Evolutionary conservation across 2,888 invertebrate genomes (phyloP).

Genomic region (Metalampra italica): DNA sequence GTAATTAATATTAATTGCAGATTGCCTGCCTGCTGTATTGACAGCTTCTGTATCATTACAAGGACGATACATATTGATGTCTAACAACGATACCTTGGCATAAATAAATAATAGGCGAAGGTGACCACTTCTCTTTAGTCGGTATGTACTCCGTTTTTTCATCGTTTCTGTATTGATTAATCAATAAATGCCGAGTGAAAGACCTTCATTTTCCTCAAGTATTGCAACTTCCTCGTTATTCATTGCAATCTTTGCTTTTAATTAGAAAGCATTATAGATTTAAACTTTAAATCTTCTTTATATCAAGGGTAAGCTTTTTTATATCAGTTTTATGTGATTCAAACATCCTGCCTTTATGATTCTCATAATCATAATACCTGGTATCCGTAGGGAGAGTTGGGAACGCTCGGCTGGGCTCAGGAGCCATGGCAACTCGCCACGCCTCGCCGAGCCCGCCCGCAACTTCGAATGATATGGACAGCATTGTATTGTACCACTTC

Average conservation of each 20-base stretch:
- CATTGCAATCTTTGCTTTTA: too few species aligned
- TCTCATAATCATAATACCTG: conserved; percentile 29
- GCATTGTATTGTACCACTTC: conserved; percentile 44
- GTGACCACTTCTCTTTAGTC: too few species aligned
- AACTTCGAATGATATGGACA: conserved; percentile 39
- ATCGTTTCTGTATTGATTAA: too few species aligned
- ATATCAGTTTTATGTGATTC: too few species aligned
- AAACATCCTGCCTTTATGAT: background rate
- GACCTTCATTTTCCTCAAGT: background rate
- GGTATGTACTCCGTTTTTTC: too few species aligned
- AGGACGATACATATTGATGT: background rate
- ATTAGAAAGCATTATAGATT: too few species aligned
- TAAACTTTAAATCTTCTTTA: too few species aligned
- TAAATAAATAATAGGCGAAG: too few species aligned
- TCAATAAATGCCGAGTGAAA: background rate
- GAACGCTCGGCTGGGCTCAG: conserved; percentile 48
- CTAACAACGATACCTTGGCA: too few species aligned
- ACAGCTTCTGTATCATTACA: background rate
- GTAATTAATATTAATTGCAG: background rate
- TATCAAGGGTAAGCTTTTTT: too few species aligned
- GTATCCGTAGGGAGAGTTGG: conserved; percentile 40
- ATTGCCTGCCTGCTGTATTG: too few species aligned
- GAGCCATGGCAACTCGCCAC: conserved; percentile 24
- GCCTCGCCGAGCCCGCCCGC: conserved; percentile 41
- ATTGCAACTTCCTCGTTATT: too few species aligned